These are phyloP conservation scores for Pseudopodoces humilis DNA, from an alignment of 2,113 vertebrate genomes.

Conservation along the genomic window DNA sequence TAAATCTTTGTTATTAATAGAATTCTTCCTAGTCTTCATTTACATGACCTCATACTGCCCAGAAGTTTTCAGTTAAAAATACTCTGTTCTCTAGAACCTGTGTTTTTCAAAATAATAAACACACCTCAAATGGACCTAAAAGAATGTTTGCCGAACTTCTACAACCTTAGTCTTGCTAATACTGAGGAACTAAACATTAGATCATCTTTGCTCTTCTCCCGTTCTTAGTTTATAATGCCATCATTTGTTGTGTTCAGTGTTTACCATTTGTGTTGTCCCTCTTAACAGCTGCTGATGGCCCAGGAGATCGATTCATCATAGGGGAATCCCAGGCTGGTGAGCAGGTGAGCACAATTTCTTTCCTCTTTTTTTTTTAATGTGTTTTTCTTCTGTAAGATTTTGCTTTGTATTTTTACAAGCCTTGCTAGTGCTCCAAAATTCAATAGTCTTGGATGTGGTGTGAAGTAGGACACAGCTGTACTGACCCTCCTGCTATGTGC, in stretches of 20 bases:
- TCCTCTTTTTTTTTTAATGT: neutral
- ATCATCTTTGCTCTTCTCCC: neutral
- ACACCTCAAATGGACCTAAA: neutral
- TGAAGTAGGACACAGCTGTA: conserved; percentile 37
- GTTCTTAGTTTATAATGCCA: neutral
- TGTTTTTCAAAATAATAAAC: neutral
- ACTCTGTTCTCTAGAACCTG: neutral
- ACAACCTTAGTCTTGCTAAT: neutral
- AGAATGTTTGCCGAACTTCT: neutral
- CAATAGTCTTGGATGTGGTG: neutral
- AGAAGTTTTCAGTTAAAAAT: neutral
- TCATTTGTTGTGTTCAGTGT: neutral
- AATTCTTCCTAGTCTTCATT: neutral
- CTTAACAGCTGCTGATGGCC: conserved; percentile 93
- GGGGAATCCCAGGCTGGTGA: conserved; percentile 99
- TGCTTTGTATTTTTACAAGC: neutral
- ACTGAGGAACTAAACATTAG: neutral
- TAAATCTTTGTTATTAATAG: neutral
- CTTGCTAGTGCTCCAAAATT: neutral
- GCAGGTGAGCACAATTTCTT: conserved; percentile 79
- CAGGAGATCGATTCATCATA: conserved; percentile 98
- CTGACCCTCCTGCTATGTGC: neutral
- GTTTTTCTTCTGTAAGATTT: neutral
- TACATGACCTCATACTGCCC: neutral
- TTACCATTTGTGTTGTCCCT: conserved; percentile 55